Conservation (phyloP, 2,797 vertebrate species). For the Adelosebastes latens region DNA sequence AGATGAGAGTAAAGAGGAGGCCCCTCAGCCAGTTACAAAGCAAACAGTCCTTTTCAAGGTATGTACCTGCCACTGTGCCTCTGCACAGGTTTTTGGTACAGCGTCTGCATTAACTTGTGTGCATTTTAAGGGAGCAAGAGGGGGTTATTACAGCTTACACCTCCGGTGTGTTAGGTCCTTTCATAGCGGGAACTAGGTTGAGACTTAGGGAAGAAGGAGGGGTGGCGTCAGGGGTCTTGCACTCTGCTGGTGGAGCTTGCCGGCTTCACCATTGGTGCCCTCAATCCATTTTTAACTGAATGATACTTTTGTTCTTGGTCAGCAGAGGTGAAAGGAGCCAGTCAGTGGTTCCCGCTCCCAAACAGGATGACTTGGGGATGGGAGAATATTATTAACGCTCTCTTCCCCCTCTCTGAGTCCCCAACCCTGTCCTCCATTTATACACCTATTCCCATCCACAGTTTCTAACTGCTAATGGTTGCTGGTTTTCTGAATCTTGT, state of each 20-base stretch:
- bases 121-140: slow-evolving; percentile 2
- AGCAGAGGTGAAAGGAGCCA: slow-evolving; percentile 97
- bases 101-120: slow-evolving; percentile 1
- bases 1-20: slow-evolving; percentile 60
- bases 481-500: not conserved
- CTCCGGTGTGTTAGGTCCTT: slow-evolving; percentile 84
- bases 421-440: slow-evolving; percentile 21
- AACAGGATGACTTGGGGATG: slow-evolving; percentile 87
- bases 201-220: slow-evolving; percentile 52
- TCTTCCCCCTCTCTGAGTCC: slow-evolving; percentile 11
- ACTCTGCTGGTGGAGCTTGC: slow-evolving; percentile 86
- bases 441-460: slow-evolving; percentile 3
- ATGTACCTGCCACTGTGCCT: slow-evolving; percentile 49
- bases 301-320: slow-evolving; percentile 96
- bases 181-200: slow-evolving; percentile 84
- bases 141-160: slow-evolving; percentile 82
- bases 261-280: slow-evolving; percentile 87
- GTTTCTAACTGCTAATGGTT: slow-evolving; percentile 1
- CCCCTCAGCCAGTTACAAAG: slow-evolving; percentile 61
- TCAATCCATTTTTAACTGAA: slow-evolving; percentile 91
- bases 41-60: slow-evolving; percentile 59
- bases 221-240: slow-evolving; percentile 86
- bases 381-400: slow-evolving; percentile 66
- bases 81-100: slow-evolving; percentile 19
- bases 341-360: slow-evolving; percentile 87